phyloP scores from a whole-genome alignment of 1,140 invertebrate genomes.

The Drosophila seguyi region DNA sequence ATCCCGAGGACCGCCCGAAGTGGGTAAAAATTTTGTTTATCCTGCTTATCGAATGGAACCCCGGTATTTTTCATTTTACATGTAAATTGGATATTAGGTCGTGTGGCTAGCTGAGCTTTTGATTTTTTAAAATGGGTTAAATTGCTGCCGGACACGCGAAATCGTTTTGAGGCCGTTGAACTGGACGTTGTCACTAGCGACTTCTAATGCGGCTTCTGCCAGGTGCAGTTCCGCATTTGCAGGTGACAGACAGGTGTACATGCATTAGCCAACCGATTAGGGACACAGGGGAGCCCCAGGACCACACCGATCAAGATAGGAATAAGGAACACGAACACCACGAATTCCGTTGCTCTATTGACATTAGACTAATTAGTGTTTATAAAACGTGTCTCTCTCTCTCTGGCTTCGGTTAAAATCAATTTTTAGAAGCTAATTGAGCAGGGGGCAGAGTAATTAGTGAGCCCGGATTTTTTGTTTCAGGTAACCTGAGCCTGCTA shows the following conservation, averaged over 20 bases:
- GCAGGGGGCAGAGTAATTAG: constrained; percentile 16
- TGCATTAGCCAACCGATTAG: constrained; percentile 53
- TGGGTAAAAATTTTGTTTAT: neutral
- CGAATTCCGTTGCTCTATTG: constrained; percentile 14
- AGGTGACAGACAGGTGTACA: constrained; percentile 40
- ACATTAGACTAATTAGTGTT: constrained; percentile 60
- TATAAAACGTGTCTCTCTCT: constrained; percentile 46
- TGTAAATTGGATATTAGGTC: constrained; percentile 7
- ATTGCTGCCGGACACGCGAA: constrained; percentile 59
- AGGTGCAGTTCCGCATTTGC: constrained; percentile 34
- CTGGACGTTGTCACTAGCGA: constrained; percentile 23
- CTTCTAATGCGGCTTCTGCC: neutral
- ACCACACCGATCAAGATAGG: constrained; percentile 60
- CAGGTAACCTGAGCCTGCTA: constrained; percentile 66
- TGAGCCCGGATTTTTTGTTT: constrained; percentile 11
- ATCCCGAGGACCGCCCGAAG: neutral
- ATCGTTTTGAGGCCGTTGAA: constrained; percentile 58
- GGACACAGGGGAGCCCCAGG: constrained; percentile 17
- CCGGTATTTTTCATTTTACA: constrained; percentile 7
- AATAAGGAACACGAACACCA: constrained; percentile 8
- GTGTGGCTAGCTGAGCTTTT: constrained; percentile 7
- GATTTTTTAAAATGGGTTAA: constrained; percentile 44
- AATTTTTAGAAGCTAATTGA: constrained; percentile 20
- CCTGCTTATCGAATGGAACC: neutral
- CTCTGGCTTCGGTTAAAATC: constrained; percentile 6